Evolutionary conservation across 2,888 invertebrate species (phyloP).

Genomic region (Endotricha flammealis): DNA sequence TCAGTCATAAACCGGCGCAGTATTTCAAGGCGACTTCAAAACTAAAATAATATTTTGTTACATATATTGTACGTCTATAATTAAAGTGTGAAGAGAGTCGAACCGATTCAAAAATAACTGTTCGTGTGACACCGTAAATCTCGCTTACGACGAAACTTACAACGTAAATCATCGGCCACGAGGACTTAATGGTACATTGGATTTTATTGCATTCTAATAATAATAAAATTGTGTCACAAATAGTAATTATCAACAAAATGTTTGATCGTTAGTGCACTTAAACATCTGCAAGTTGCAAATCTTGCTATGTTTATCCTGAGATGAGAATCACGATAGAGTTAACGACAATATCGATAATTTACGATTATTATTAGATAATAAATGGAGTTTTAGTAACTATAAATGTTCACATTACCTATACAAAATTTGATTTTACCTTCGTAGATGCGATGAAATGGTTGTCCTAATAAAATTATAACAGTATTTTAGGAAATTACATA

Average conservation of each 20-base stretch:
- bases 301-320: no score
- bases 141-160: slow-evolving; percentile 61
- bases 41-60: slow-evolving; percentile 60
- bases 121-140: slow-evolving; percentile 70
- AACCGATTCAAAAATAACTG: slow-evolving; percentile 64
- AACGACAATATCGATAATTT: no score
- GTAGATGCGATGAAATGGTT: no score
- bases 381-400: no score
- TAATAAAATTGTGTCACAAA: slow-evolving; percentile 57
- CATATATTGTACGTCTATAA: slow-evolving; percentile 69
- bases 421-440: no score
- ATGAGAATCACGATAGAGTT: no score
- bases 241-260: slow-evolving; percentile 46
- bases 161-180: slow-evolving; percentile 60
- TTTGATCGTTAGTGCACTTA: slow-evolving; percentile 22
- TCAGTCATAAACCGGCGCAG: slow-evolving; percentile 36
- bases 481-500: no score
- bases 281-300: background rate
- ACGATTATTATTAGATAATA: no score
- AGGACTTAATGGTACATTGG: slow-evolving; percentile 58
- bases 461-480: no score
- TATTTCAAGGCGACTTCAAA: slow-evolving; percentile 53
- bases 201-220: slow-evolving; percentile 58
- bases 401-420: no score
- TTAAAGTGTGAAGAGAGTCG: slow-evolving; percentile 68